Conservation (phyloP, 2,113 vertebrate genomes). For the Rhea americana region DNA sequence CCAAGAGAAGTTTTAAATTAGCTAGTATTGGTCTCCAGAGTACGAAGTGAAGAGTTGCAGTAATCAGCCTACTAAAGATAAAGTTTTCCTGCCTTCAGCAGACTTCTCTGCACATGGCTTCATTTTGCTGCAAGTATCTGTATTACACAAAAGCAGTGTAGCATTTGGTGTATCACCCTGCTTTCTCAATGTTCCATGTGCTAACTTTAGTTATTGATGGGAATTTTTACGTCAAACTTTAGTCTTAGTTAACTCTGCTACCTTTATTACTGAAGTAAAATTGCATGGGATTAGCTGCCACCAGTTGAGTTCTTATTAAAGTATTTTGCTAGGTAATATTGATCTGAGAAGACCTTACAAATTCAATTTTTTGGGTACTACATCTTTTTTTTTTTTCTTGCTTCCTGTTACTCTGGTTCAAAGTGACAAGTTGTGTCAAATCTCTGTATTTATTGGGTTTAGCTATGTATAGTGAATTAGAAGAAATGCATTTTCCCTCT, state of each 20-base stretch:
- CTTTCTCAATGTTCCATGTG: background rate
- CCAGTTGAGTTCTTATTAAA: background rate
- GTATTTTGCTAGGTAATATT: background rate
- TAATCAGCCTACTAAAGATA: background rate
- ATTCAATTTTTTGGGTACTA: background rate
- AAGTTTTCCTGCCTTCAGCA: background rate
- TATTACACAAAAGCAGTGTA: background rate
- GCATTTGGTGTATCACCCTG: background rate
- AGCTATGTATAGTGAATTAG: background rate
- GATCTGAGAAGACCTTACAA: background rate
- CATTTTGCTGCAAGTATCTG: background rate
- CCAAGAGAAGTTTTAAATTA: background rate
- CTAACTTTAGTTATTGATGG: background rate
- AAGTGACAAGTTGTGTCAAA: background rate
- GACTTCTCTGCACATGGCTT: background rate
- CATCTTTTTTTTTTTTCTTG: background rate
- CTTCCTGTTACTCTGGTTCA: background rate
- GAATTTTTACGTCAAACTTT: background rate
- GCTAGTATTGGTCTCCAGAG: background rate
- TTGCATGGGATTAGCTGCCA: background rate
- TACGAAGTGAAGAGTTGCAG: rapidly evolving
- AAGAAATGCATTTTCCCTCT: background rate
- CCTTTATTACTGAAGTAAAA: background rate
- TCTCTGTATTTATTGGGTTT: background rate
- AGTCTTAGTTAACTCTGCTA: background rate